These are phyloP conservation scores for Xenops minutus DNA, from an alignment of 2,797 vertebrate species.

Conservation along the genomic window DNA sequence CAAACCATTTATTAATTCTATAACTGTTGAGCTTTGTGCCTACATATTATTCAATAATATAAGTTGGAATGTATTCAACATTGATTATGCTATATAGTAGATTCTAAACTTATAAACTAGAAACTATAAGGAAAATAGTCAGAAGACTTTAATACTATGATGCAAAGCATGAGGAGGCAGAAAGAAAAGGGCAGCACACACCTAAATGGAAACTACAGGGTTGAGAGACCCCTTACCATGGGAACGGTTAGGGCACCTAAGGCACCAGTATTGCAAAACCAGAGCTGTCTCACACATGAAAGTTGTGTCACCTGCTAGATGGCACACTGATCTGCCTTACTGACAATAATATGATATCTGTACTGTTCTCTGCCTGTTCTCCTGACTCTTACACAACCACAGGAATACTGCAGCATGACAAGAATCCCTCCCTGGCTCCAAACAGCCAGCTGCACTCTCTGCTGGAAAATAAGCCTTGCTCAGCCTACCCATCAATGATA, in stretches of 20 bases:
- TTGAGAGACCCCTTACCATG: background rate
- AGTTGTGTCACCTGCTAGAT: background rate
- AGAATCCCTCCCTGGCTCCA: background rate
- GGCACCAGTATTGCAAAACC: background rate
- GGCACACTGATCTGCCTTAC: background rate
- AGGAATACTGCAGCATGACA: background rate
- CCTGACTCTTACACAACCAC: background rate
- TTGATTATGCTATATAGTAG: fast-evolving
- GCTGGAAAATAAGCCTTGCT: background rate
- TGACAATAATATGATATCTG: fast-evolving
- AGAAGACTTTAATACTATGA: background rate
- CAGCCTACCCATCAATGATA: background rate
- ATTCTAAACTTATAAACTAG: background rate
- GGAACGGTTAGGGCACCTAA: background rate
- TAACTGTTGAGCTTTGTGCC: background rate
- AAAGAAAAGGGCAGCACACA: background rate
- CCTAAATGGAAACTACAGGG: fast-evolving
- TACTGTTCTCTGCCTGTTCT: background rate
- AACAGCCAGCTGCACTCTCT: background rate
- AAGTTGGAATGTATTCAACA: background rate
- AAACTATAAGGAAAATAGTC: background rate
- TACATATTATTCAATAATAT: background rate
- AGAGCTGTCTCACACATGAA: background rate
- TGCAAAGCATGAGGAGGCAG: background rate
- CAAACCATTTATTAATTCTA: background rate